Base-by-base conservation (phyloP, 2,113 vertebrate genomes). In the Marcusenius ussheri region DNA sequence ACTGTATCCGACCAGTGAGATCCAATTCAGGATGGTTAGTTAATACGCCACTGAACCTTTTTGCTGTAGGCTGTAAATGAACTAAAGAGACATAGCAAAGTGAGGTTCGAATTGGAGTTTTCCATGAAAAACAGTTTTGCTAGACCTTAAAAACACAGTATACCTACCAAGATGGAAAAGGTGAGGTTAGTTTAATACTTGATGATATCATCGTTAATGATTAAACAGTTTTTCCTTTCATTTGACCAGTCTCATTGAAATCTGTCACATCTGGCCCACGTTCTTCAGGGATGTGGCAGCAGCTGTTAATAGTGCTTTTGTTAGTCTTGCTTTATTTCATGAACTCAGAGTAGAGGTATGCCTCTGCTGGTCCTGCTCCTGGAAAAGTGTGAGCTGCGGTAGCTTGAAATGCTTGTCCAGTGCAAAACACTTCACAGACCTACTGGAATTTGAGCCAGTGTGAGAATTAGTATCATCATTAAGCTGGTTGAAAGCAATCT, bases 191-290 rank as follows among this genome's bases (percentile, higher is more conserved):
- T 84, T 84, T 84, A 45, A 84, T 42, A 84, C 42, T 47, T 21
- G 51, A 53, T 84, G 83, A 84, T 46, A 47, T 84, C 83, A 84
- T 84, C 83, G 19, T 47, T 84, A 84, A 84, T 24, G 83, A 46
- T 24, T 21, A 19, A 46, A 84, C 39, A 84, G 83, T 84, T 84
- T 84, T 84, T 84, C 83, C 83, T 47, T 46, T 24, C 45, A 19
- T 47, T 84, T 10, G n/a, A n/a, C 45, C 19, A 45, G 45, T 84
- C 83, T 10, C 45, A 10, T 21, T 74, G 88, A 70, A 74, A 19
- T 17, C 58, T 49, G 62, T 74, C 56, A 89, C 6, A 42, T 45
- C 47, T 89, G 49, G 74, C 49, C 74, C 3, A 13, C 13, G 0
- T 31, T 51, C 21, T 19, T 15, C 11, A 2, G 62, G 11, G 24